phyloP scores from a whole-genome alignment of 37 sponge, comb jelly and placozoan species.

The Corticium candelabrum region DNA sequence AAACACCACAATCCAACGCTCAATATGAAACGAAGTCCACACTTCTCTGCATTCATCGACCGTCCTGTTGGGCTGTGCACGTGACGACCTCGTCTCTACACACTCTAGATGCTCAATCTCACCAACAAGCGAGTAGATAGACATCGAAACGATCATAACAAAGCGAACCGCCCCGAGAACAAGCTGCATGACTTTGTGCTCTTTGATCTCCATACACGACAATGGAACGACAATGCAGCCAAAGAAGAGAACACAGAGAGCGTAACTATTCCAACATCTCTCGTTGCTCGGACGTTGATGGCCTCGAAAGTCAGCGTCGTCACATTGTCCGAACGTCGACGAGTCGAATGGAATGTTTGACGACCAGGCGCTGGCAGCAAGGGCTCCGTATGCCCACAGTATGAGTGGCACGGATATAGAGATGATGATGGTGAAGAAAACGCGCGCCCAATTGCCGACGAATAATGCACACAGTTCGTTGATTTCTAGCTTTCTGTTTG shows the following conservation, averaged over 20 bases:
- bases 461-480: conserved; percentile 61
- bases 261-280: conserved; percentile 44
- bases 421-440: conserved; percentile 47
- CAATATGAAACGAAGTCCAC: conserved; percentile 38
- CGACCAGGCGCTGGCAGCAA: conserved; percentile 82
- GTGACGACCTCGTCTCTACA: no score
- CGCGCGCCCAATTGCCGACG: conserved; percentile 36
- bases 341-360: conserved; percentile 65
- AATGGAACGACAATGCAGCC: conserved; percentile 49
- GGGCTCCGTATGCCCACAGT: conserved; percentile 49
- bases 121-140: conserved; percentile 43
- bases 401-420: conserved; percentile 46
- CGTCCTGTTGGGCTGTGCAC: no score
- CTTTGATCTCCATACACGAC: conserved; percentile 61
- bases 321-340: conserved; percentile 33
- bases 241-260: conserved; percentile 64
- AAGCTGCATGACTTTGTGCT: conserved; percentile 75
- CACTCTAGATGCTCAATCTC: conserved; percentile 9
- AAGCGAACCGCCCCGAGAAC: conserved; percentile 63
- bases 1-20: conserved; percentile 49
- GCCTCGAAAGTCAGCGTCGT: conserved; percentile 38
- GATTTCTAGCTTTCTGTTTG: conserved; percentile 56
- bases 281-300: conserved; percentile 22
- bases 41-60: no score
- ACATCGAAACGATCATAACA: conserved; percentile 42